Base-by-base conservation (phyloP, 2,797 vertebrate genomes). In the Aselliscus stoliczkanus region DNA sequence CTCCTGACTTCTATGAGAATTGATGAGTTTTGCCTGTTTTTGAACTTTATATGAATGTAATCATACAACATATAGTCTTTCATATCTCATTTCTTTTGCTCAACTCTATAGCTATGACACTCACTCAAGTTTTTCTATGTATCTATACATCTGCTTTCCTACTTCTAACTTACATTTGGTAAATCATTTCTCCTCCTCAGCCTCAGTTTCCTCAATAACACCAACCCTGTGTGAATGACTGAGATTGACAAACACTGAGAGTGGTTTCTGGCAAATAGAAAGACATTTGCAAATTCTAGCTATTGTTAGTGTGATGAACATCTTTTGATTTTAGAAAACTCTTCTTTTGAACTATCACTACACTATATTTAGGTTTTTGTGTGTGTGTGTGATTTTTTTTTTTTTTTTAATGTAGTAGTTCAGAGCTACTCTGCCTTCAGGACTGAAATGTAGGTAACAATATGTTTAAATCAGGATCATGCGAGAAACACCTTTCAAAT, bases 391-490 rank as follows among this genome's bases (percentile, higher is more conserved):
- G 42, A 42, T 42, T 58, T 58, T 44, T 42, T 54, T 7, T 64
- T n/a, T 56, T 73, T 81, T 92, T 86, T 92, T 54, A 5, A 70
- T 54, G n/a, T 47, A 29, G 29, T 75, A 34, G 23, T 77, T 96
- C 56, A 92, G 62, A 62, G 29, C 14, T 96, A 50, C 39, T 82
- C 69, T 94, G 76, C 62, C 69, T 93, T 93, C 39, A 69, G 44
- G 42, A 37, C 70, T 69, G 50, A 96, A 95, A 93, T 85, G 47
- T 88, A 89, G 37, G 47, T 90, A 96, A 81, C 37, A 79, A 44
- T 94, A 58, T 86, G 58, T 88, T 96, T 80, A 93, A 96, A 95
- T 93, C 87, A 83, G 93, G 73, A 73, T 93, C 83, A 82, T 58
- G 84, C 92, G 92, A 94, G 92, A 94, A 82, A 76, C 27, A 89